Evolutionary conservation across 2,888 invertebrate genomes (phyloP).

Genomic region (Orthonevra nobilis): DNA sequence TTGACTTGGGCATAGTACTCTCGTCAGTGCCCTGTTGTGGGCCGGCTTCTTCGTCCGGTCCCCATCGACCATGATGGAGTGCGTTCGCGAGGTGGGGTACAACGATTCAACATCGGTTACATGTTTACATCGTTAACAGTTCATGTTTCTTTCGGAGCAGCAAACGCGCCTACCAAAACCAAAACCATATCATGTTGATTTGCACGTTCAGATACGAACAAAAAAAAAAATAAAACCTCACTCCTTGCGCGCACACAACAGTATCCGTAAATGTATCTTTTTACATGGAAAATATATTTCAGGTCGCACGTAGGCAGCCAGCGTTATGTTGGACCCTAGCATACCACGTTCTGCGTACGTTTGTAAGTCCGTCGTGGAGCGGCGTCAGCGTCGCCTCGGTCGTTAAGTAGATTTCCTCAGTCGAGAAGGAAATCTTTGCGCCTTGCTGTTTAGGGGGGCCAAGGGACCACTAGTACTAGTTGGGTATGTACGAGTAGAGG

Average conservation of each 20-base stretch:
- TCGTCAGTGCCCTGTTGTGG: constrained; percentile 37
- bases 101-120: constrained; percentile 59
- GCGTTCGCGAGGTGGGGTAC: too few relatives aligned
- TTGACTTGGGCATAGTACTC: too few relatives aligned
- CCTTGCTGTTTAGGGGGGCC: constrained; percentile 4
- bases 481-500: constrained; percentile 11
- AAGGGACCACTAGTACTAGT: constrained; percentile 23
- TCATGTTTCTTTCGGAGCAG: constrained; percentile 66
- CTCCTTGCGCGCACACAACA: constrained; percentile 35
- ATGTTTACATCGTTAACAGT: constrained; percentile 71
- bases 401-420: constrained; percentile 53
- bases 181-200: constrained; percentile 66
- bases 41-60: constrained; percentile 1
- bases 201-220: constrained; percentile 61
- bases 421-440: constrained; percentile 21
- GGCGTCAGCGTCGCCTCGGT: constrained; percentile 11
- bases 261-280: constrained; percentile 63
- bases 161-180: constrained; percentile 24
- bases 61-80: too few relatives aligned
- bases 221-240: constrained; percentile 63
- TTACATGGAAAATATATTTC: constrained; percentile 64
- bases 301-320: constrained; percentile 64
- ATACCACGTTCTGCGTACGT: constrained; percentile 27
- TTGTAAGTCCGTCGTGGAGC: too few relatives aligned
- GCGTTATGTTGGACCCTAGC: constrained; percentile 15